These are phyloP conservation scores for Heliconius sara DNA, from an alignment of 2,888 invertebrate genomes.

Conservation along the genomic window DNA sequence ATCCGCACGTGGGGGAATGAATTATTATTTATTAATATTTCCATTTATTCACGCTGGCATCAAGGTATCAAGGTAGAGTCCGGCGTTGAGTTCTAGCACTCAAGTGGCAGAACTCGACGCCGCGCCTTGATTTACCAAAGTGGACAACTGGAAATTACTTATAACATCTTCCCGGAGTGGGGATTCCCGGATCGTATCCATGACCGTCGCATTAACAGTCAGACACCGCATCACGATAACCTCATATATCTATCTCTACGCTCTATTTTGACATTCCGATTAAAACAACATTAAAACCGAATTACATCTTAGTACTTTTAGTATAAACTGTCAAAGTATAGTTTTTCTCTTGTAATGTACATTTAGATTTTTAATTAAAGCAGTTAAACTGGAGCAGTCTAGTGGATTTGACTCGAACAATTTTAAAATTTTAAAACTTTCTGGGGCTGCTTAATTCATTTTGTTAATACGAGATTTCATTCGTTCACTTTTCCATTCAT, in stretches of 20 bases:
- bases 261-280: not conserved
- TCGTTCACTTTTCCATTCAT: not conserved
- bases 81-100: no score
- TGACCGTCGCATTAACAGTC: no score
- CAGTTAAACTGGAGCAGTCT: constrained; percentile 14
- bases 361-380: constrained; percentile 25
- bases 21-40: no score
- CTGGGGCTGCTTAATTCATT: constrained; percentile 9
- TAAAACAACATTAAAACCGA: not conserved
- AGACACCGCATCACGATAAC: no score
- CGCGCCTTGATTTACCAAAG: no score
- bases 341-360: constrained; percentile 12
- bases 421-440: constrained; percentile 18
- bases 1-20: no score
- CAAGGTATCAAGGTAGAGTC: no score
- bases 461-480: constrained; percentile 9
- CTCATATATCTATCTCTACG: not conserved
- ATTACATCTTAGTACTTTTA: not conserved
- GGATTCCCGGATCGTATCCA: no score
- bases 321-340: constrained; percentile 3
- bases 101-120: no score
- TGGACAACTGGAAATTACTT: no score
- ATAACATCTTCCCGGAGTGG: no score
- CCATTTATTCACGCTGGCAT: no score
- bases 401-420: constrained; percentile 13